These are phyloP conservation scores for Bhutanitis thaidina DNA, from an alignment of 2,888 invertebrate genomes.

Conservation along the genomic window DNA sequence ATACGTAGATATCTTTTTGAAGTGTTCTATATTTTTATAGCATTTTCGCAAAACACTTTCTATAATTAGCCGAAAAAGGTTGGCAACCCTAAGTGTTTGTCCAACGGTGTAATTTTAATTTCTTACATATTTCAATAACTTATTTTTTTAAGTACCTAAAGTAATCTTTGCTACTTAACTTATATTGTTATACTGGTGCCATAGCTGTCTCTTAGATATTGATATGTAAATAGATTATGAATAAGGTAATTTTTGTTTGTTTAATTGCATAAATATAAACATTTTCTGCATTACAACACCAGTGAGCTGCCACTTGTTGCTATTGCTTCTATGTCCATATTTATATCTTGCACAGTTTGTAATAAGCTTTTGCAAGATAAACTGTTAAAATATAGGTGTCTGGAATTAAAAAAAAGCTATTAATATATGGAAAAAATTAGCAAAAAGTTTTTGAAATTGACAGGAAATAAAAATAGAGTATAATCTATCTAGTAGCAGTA, in stretches of 20 bases:
- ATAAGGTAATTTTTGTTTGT: slow-evolving; percentile 12
- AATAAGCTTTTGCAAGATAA: slow-evolving; percentile 9
- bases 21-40: no score
- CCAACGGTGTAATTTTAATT: no score
- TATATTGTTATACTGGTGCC: slow-evolving; percentile 20
- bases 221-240: slow-evolving; percentile 12
- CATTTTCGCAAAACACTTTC: no score
- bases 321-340: slow-evolving; percentile 6
- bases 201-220: slow-evolving; percentile 17
- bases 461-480: slow-evolving; percentile 9
- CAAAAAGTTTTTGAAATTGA: slow-evolving; percentile 3
- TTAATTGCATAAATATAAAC: slow-evolving; percentile 11
- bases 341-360: slow-evolving; percentile 12
- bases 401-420: slow-evolving; percentile 4
- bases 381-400: slow-evolving; percentile 11
- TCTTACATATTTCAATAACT: no score
- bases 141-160: background rate
- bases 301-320: slow-evolving; percentile 3
- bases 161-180: slow-evolving; percentile 16
- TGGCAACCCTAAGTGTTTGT: no score
- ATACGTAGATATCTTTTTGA: no score
- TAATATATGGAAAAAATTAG: slow-evolving; percentile 2
- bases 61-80: no score
- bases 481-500: slow-evolving; percentile 9
- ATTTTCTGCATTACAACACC: slow-evolving; percentile 1